Evolutionary conservation across 2,888 invertebrate genomes (phyloP).

Genomic region (Andrena trimmerana): DNA sequence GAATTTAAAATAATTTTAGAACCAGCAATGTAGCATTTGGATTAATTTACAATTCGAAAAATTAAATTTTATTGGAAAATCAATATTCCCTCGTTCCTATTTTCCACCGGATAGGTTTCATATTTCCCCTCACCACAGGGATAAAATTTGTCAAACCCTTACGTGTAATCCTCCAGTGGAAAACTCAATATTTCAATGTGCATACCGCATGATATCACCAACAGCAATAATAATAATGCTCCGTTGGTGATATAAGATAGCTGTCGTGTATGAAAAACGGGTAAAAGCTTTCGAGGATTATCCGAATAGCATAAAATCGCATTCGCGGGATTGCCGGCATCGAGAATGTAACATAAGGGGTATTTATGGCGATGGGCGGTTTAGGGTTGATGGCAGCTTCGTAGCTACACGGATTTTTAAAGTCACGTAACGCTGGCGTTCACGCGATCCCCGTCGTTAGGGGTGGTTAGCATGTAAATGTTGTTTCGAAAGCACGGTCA

Average conservation of each 20-base stretch:
- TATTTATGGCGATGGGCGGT: constrained; percentile 1
- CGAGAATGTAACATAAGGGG: not conserved
- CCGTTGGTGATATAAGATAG: not conserved
- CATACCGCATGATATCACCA: not conserved
- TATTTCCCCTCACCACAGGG: too few relatives aligned
- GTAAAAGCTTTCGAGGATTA: constrained; percentile 20
- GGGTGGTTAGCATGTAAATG: not conserved
- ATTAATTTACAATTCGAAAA: too few relatives aligned
- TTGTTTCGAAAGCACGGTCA: not conserved
- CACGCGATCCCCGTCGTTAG: constrained; percentile 14
- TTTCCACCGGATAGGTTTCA: too few relatives aligned
- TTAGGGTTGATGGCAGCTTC: not conserved
- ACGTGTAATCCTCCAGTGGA: not conserved
- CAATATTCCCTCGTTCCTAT: too few relatives aligned
- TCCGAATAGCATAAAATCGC: constrained; percentile 8
- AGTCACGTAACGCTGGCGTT: constrained; percentile 22
- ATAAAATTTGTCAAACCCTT: constrained; percentile 8
- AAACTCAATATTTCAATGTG: constrained; percentile 7
- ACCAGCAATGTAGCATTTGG: too few relatives aligned
- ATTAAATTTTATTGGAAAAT: too few relatives aligned
- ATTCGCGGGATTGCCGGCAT: constrained; percentile 3
- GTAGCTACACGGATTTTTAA: constrained; percentile 19
- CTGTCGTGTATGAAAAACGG: not conserved
- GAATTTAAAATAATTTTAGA: too few relatives aligned
- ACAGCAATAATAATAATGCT: constrained; percentile 16